Evolutionary conservation across 2,797 vertebrate genomes (phyloP).

Genomic region (Sebastes iracundus): DNA sequence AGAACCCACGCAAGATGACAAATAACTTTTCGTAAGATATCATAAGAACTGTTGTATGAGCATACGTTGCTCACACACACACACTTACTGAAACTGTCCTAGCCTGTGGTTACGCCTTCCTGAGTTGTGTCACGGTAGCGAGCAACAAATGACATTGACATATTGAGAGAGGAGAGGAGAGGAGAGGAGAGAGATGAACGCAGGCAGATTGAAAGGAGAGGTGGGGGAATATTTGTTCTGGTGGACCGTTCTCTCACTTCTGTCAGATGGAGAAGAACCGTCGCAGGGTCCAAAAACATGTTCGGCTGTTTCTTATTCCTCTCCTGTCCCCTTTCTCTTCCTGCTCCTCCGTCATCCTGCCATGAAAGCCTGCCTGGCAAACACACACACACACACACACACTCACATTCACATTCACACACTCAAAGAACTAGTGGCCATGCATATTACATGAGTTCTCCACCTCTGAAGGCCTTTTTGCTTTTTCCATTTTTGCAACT

Average conservation of each 20-base stretch:
- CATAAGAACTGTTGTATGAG: not conserved
- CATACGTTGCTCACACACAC: not conserved
- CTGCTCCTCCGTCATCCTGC: conserved; percentile 59
- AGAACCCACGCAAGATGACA: not conserved
- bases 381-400: conserved; percentile 14
- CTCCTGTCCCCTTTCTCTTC: conserved; percentile 39
- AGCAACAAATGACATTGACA: conserved; percentile 27
- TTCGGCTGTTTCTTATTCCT: conserved; percentile 58
- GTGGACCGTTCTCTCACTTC: conserved; percentile 18
- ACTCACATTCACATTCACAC: conserved; percentile 24
- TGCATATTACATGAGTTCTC: conserved; percentile 80
- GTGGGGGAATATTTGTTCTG: conserved; percentile 34
- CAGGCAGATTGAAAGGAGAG: not conserved
- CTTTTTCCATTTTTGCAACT: conserved; percentile 62
- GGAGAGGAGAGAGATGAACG: conserved; percentile 16
- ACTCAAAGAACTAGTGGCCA: conserved; percentile 54
- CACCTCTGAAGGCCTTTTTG: conserved; percentile 70
- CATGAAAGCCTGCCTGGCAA: conserved; percentile 45
- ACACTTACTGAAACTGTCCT: not conserved
- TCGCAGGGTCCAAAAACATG: conserved; percentile 24
- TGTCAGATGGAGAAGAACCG: conserved; percentile 34
- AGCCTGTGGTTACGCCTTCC: not conserved
- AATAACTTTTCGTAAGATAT: not conserved
- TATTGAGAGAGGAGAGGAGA: not conserved
- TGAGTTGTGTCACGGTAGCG: conserved; percentile 32